These are phyloP conservation scores for Apamea sordens DNA, from an alignment of 2,888 invertebrate genomes.

Conservation along the genomic window DNA sequence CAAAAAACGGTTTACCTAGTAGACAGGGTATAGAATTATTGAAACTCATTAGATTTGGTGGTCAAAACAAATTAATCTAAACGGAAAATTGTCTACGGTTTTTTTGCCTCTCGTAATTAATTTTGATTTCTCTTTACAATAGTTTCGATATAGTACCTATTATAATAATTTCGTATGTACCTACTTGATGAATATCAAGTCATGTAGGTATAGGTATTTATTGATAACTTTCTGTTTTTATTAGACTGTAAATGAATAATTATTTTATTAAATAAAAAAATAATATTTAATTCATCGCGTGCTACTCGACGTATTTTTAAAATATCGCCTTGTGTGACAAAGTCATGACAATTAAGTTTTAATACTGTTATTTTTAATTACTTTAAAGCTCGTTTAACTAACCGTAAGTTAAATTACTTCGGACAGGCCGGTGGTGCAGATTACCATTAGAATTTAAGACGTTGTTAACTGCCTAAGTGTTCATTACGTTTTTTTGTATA, in stretches of 20 bases:
- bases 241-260: not conserved
- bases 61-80: not conserved
- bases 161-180: not conserved
- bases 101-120: not conserved
- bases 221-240: slow-evolving; percentile 6
- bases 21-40: not conserved
- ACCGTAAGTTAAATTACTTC: slow-evolving; percentile 64
- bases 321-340: slow-evolving; percentile 9
- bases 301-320: slow-evolving; percentile 6
- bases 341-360: slow-evolving; percentile 45
- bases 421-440: slow-evolving; percentile 90
- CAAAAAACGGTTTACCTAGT: too few species aligned
- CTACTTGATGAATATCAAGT: too few species aligned
- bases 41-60: not conserved
- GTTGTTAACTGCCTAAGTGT: slow-evolving; percentile 84
- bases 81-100: too few species aligned
- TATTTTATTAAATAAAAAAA: not conserved
- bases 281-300: slow-evolving; percentile 18
- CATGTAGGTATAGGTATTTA: too few species aligned
- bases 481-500: slow-evolving; percentile 72
- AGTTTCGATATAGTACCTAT: not conserved
- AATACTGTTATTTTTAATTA: slow-evolving; percentile 42
- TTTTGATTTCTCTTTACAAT: slow-evolving; percentile 6
- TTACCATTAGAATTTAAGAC: slow-evolving; percentile 87
- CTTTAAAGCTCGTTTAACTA: slow-evolving; percentile 41